phyloP scores from a whole-genome alignment of 2,888 invertebrate species.

The Pachydiplax longipennis region DNA sequence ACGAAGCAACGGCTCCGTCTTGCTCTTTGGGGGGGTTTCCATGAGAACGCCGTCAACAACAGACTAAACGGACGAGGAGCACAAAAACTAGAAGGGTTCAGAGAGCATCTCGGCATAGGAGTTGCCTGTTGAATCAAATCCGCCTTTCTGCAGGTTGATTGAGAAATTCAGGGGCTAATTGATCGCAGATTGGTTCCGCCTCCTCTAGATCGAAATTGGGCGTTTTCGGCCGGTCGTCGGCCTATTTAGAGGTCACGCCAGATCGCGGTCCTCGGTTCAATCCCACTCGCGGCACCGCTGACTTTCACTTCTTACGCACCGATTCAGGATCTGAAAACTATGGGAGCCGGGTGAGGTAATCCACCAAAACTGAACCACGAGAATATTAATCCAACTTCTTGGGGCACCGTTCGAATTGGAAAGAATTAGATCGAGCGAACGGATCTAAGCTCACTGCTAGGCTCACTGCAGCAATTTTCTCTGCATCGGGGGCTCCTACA shows the following conservation, averaged over 20 bases:
- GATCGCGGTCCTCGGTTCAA: too few relatives aligned
- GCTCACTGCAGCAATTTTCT: neutral
- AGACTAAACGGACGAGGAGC: neutral
- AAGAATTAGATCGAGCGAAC: neutral
- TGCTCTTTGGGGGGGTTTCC: slow-evolving; percentile 22
- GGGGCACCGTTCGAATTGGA: neutral
- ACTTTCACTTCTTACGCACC: too few relatives aligned
- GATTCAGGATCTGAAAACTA: too few relatives aligned
- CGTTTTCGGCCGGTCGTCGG: too few relatives aligned
- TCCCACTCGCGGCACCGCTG: too few relatives aligned
- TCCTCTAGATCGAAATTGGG: too few relatives aligned
- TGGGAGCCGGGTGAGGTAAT: too few relatives aligned
- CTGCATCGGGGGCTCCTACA: neutral
- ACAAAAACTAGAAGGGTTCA: neutral
- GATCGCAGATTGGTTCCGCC: too few relatives aligned
- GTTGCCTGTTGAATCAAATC: neutral
- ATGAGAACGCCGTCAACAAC: slow-evolving; percentile 1
- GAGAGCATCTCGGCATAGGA: neutral
- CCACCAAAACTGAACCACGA: too few relatives aligned
- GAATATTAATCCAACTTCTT: too few relatives aligned
- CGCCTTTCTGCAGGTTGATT: neutral
- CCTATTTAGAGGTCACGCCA: too few relatives aligned
- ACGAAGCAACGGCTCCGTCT: slow-evolving; percentile 49
- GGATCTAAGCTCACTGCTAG: neutral
- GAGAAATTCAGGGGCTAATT: neutral